A percentile compares a stretch with the other conserved stretches of the same genome.
Conservation (phyloP, 2,888 invertebrate species). For the Ennomos quercinarius region DNA sequence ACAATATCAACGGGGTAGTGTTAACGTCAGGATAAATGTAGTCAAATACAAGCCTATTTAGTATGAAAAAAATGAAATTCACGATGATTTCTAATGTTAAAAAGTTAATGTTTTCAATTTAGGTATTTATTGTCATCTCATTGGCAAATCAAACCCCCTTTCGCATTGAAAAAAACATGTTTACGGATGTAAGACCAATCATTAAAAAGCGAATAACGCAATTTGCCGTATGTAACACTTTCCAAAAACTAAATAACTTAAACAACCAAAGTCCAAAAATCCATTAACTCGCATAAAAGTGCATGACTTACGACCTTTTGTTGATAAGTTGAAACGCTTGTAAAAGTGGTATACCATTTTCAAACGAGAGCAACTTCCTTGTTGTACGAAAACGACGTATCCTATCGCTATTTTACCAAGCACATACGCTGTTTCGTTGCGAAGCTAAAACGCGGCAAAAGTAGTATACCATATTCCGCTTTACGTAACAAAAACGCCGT, state of each 20-base stretch:
- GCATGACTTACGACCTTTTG: constrained; percentile 49
- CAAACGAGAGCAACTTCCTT: constrained; percentile 55
- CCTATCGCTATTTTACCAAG: constrained; percentile 43
- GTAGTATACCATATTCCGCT: constrained; percentile 70
- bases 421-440: constrained; percentile 52
- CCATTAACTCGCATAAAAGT: constrained; percentile 28
- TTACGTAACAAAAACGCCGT: constrained; percentile 48
- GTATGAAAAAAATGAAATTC: no score
- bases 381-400: constrained; percentile 51
- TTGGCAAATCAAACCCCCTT: constrained; percentile 1
- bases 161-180: constrained; percentile 26
- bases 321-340: constrained; percentile 21
- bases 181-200: constrained; percentile 25
- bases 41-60: no score
- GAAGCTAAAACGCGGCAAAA: constrained; percentile 51
- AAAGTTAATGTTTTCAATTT: no score
- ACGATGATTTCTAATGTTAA: no score
- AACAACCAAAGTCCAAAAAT: constrained; percentile 31
- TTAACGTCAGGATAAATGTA: no score
- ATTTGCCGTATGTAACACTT: constrained; percentile 52
- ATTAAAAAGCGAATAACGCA: constrained; percentile 33
- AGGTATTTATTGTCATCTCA: not conserved
- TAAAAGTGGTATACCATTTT: constrained; percentile 75
- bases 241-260: constrained; percentile 47
- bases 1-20: no score